Conservation (phyloP, 2,797 vertebrate genomes). For the Pseudochaenichthys georgianus region DNA sequence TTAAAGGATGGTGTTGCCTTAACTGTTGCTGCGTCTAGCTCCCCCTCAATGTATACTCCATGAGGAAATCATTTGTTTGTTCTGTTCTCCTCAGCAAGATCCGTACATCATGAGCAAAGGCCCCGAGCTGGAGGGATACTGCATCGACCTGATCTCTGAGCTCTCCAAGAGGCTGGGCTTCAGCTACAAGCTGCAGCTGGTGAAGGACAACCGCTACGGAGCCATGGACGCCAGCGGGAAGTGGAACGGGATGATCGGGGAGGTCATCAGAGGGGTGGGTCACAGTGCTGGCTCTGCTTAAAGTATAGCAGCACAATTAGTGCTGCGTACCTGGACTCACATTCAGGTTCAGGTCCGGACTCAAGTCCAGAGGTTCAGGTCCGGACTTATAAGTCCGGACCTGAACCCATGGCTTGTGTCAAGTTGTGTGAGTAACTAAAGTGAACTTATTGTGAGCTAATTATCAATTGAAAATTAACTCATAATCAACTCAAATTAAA, state of each 20-base stretch:
- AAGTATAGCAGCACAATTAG: neutral
- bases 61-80: neutral
- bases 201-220: constrained; percentile 88
- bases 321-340: too few species aligned
- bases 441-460: too few species aligned
- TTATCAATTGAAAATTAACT: too few species aligned
- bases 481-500: too few species aligned
- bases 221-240: constrained; percentile 70
- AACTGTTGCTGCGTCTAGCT: too few species aligned
- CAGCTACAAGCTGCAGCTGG: constrained; percentile 84
- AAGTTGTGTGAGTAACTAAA: too few species aligned
- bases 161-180: constrained; percentile 86
- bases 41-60: too few species aligned
- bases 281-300: neutral
- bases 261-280: constrained; percentile 87
- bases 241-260: constrained; percentile 92
- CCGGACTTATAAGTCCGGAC: too few species aligned
- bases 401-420: too few species aligned
- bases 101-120: constrained; percentile 86
- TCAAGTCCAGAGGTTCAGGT: too few species aligned
- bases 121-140: constrained; percentile 88
- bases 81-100: constrained; percentile 80
- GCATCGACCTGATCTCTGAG: constrained; percentile 86
- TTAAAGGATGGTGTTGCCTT: neutral
- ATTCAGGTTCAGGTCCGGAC: too few species aligned